Conservation (phyloP, 2,888 invertebrate genomes). For the Anorthoa munda region DNA sequence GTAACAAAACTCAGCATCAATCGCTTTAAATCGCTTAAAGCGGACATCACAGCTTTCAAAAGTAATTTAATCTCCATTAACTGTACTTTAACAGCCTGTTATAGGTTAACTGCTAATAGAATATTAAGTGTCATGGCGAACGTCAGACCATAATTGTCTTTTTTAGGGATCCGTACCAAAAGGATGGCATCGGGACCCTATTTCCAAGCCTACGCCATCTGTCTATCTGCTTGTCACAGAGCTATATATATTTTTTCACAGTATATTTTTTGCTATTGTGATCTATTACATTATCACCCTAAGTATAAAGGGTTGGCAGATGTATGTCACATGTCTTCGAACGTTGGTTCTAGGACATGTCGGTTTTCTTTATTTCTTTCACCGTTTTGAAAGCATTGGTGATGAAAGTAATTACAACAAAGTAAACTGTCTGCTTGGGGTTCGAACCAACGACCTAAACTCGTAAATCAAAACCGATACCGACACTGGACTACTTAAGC, state of each 20-base stretch:
- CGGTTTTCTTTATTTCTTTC: too few relatives aligned
- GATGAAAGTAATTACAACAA: too few relatives aligned
- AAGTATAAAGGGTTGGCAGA: too few relatives aligned
- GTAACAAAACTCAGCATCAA: constrained; percentile 22
- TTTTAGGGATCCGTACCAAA: constrained; percentile 11
- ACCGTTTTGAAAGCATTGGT: too few relatives aligned
- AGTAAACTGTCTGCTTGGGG: too few relatives aligned
- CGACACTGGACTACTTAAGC: background rate
- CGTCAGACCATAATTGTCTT: constrained; percentile 23
- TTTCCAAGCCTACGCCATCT: background rate
- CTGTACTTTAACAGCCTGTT: constrained; percentile 50
- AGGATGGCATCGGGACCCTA: background rate
- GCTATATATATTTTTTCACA: too few relatives aligned
- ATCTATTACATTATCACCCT: too few relatives aligned
- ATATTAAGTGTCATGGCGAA: constrained; percentile 42
- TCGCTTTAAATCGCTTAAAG: constrained; percentile 31
- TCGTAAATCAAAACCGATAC: too few relatives aligned
- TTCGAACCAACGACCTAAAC: too few relatives aligned
- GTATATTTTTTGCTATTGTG: too few relatives aligned
- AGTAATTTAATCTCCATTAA: constrained; percentile 53
- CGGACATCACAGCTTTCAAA: constrained; percentile 34
- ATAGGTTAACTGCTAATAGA: constrained; percentile 65
- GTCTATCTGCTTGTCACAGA: background rate
- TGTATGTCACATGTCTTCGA: too few relatives aligned
- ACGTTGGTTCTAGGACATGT: too few relatives aligned